These are phyloP conservation scores for Bubo bubo DNA, from an alignment of 2,113 vertebrate genomes.

Conservation along the genomic window DNA sequence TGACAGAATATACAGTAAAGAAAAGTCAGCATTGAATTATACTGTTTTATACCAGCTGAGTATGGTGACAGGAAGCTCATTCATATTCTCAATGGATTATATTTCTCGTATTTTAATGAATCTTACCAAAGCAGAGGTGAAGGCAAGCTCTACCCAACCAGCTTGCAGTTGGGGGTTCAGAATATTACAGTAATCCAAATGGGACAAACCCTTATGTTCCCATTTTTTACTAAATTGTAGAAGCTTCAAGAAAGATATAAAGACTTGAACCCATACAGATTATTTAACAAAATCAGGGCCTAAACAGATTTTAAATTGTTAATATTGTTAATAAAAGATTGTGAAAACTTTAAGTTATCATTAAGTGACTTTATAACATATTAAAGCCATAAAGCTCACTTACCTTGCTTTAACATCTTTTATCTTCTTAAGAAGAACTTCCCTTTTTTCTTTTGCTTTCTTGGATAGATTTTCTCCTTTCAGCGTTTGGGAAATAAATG, in stretches of 20 bases:
- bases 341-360: background rate
- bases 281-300: background rate
- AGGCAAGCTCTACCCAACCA: background rate
- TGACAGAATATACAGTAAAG: background rate
- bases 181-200: background rate
- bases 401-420: constrained; percentile 86
- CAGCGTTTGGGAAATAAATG: constrained; percentile 82
- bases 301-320: background rate
- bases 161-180: background rate
- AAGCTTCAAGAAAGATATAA: background rate
- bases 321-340: background rate
- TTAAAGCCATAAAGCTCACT: constrained; percentile 30
- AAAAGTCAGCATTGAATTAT: background rate
- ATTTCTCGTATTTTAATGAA: background rate
- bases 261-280: background rate
- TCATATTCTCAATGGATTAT: background rate
- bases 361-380: background rate
- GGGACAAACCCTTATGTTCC: background rate
- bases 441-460: constrained; percentile 90
- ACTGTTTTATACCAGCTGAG: background rate
- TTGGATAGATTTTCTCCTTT: constrained; percentile 92
- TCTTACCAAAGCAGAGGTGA: background rate
- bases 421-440: constrained; percentile 87
- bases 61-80: background rate
- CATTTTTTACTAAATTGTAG: background rate